Base-by-base conservation (phyloP, 2,113 vertebrate species). In the Mormoops blainvillei region DNA sequence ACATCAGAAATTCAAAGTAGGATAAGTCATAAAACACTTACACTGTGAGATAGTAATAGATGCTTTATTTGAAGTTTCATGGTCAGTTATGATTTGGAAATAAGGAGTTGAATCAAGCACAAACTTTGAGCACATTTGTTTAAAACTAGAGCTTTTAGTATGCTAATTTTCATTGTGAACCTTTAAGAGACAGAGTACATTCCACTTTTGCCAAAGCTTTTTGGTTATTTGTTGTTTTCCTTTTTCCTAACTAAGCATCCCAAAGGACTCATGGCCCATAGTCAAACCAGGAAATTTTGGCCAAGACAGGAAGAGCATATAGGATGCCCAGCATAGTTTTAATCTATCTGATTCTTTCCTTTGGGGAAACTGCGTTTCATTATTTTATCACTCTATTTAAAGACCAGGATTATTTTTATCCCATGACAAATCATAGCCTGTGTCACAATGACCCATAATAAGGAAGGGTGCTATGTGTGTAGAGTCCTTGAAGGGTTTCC, bases 1-100 rank as follows among this genome's bases (percentile, higher is more conserved):
- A 76, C 68, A 41, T 73, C 58, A 93, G 71, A 92, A 92, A 90
- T 33, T 78, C 43, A 65, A 94, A 94, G n/a, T 61, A 89, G 63
- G 50, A 76, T 28, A 36, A 68, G 56, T 90, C 50, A 70, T 71
- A 84, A 94, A 88, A 48, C 45, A 45, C 5, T 76, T n/a, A 54
- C 43, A 74, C 43, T 67, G 4, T 80, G 13, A 9, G 15, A 52
- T 61, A 19, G 31, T 81, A 63, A 71, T 18, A 3, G 16, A 81
- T 45, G 2, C 11, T 54, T 63, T 48, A 65, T 87, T 82, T 82
- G 80, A 61, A 15, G 10, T 38, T 84, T 63, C 4, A 15, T 22
- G 24, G 9, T 93, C 28, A 86, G 45, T 73, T 91, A 43, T 58
- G n/a, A 84, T 58, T n/a, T 93, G 50, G 15, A 92, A 67, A 70